These are phyloP conservation scores for Odontamblyopus rebecca DNA, from an alignment of 2,797 vertebrate species.

Conservation along the genomic window DNA sequence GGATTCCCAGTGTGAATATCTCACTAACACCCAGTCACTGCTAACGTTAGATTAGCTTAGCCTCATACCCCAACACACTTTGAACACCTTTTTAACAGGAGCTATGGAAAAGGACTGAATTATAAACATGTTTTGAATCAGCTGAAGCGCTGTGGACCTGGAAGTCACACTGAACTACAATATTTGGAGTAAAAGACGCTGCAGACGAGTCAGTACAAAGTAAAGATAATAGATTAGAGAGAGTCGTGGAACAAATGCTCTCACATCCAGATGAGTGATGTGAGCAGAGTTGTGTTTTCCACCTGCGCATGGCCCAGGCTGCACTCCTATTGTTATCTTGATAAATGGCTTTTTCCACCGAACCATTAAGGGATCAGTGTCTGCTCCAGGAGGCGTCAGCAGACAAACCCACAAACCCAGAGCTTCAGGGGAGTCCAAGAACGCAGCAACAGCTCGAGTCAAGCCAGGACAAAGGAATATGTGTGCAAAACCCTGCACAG, in stretches of 20 bases:
- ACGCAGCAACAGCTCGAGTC: constrained; percentile 1
- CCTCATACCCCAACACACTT: too few relatives aligned
- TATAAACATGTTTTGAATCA: too few relatives aligned
- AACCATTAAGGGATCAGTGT: constrained; percentile 20
- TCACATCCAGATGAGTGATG: constrained; percentile 7
- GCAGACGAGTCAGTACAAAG: background rate
- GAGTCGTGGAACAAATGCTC: constrained; percentile 11
- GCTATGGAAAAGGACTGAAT: too few relatives aligned
- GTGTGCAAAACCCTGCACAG: background rate
- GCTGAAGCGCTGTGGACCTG: too few relatives aligned
- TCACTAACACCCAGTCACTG: too few relatives aligned
- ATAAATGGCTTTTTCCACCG: constrained; percentile 17
- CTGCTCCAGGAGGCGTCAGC: constrained; percentile 16
- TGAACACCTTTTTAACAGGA: too few relatives aligned
- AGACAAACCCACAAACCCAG: constrained; percentile 22
- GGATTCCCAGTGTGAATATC: too few relatives aligned
- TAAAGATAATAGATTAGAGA: constrained; percentile 10
- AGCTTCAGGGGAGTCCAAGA: constrained; percentile 26
- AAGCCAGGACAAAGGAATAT: constrained; percentile 13
- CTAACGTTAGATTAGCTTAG: too few relatives aligned
- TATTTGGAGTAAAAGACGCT: background rate
- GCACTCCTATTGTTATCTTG: constrained; percentile 17
- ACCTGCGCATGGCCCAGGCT: constrained; percentile 2
- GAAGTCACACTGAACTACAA: too few relatives aligned
- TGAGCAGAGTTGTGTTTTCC: constrained; percentile 6